Conservation (phyloP, 2,113 vertebrate species). For the Xenus cinereus region DNA sequence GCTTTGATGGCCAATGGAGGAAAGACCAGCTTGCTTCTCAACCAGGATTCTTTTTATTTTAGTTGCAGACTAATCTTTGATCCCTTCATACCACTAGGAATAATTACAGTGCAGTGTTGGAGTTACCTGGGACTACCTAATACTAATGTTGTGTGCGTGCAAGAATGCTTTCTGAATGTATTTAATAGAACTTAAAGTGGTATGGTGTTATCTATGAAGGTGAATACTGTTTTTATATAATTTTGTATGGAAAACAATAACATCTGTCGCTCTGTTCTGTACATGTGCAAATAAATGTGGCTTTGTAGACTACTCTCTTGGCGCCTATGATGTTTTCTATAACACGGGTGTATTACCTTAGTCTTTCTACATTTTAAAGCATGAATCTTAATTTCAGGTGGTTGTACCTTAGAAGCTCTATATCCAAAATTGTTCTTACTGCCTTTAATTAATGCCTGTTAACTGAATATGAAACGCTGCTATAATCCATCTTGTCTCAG, state of each 20-base stretch:
- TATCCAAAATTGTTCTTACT: background rate
- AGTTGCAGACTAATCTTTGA: constrained; percentile 22
- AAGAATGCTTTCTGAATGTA: constrained; percentile 73
- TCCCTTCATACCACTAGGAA: constrained; percentile 47
- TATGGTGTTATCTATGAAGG: constrained; percentile 69
- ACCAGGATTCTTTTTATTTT: constrained; percentile 10
- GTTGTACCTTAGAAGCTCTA: background rate
- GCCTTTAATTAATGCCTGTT: background rate
- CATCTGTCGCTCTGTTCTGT: constrained; percentile 75
- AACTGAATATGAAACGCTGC: background rate
- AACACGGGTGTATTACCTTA: background rate
- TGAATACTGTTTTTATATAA: constrained; percentile 76
- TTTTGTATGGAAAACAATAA: constrained; percentile 73
- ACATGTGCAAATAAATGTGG: constrained; percentile 82
- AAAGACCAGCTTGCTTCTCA: constrained; percentile 13
- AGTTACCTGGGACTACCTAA: constrained; percentile 64
- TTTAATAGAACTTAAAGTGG: constrained; percentile 55
- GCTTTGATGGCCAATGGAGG: constrained; percentile 26
- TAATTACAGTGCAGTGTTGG: constrained; percentile 58
- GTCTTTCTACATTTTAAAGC: background rate
- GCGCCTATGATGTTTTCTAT: constrained; percentile 53
- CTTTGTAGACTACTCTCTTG: constrained; percentile 70
- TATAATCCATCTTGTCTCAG: background rate
- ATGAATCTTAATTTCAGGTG: background rate
- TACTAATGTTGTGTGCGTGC: constrained; percentile 68